Conservation (phyloP, 2,797 vertebrate species). For the Anguilla megastoma region DNA sequence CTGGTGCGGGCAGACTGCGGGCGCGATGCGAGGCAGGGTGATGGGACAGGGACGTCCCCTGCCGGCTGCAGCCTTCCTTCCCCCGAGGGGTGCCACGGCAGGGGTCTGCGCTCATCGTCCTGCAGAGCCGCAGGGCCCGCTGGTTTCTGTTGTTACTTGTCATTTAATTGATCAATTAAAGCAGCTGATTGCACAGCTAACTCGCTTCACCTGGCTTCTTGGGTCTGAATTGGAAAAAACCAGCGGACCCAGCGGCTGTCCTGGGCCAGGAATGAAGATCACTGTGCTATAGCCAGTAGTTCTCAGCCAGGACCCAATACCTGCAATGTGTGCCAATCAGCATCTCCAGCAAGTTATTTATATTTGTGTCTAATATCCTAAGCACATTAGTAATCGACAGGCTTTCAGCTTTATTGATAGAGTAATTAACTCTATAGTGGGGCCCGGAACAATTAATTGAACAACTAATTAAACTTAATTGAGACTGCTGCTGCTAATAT, state of each 20-base stretch:
- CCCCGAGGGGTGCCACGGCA: background rate
- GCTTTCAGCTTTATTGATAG: conserved; percentile 6
- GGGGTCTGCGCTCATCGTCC: background rate
- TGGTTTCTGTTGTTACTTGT: background rate
- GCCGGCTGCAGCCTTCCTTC: background rate
- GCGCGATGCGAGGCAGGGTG: background rate
- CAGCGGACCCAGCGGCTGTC: background rate
- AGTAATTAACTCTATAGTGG: conserved; percentile 9
- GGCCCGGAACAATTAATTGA: background rate
- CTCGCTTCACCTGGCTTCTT: background rate
- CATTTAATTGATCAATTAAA: background rate
- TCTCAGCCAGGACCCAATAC: background rate
- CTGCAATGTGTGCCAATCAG: background rate
- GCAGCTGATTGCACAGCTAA: background rate
- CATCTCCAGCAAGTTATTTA: background rate
- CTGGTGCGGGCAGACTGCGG: background rate
- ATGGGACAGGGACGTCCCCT: background rate
- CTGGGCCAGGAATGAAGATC: background rate
- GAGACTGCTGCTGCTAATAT: background rate
- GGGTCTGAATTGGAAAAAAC: background rate
- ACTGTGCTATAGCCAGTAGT: background rate
- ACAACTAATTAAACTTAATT: conserved; percentile 15
- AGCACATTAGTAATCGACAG: conserved; percentile 15
- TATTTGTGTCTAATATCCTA: background rate
- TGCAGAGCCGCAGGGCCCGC: too few relatives aligned